Evolutionary conservation across 35 echinoderm and acorn worm genomes (phyloP).

Genomic region (Amphiura filiformis): DNA sequence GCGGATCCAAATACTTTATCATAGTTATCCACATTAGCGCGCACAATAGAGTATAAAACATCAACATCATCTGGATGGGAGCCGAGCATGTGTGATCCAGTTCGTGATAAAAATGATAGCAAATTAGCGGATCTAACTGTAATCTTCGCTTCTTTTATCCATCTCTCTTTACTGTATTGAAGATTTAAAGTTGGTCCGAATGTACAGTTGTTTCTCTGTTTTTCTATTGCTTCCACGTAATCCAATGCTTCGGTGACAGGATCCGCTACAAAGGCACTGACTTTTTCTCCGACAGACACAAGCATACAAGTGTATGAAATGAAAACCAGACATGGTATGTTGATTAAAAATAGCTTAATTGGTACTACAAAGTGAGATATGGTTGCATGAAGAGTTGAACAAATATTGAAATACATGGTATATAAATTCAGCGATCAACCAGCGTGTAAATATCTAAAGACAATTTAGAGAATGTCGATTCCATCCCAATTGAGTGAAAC

Average conservation of each 20-base stretch:
- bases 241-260: constrained; percentile 62
- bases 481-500: no score
- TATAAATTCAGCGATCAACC: no score
- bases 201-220: constrained; percentile 61
- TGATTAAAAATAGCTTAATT: no score
- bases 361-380: no score
- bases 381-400: no score
- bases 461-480: no score
- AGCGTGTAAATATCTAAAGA: no score
- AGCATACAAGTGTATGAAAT: no score
- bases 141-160: constrained; percentile 57
- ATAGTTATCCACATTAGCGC: constrained; percentile 60
- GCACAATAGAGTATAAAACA: constrained; percentile 69
- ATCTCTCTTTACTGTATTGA: constrained; percentile 51
- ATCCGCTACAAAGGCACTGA: no score
- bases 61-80: constrained; percentile 50
- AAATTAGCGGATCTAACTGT: constrained; percentile 63
- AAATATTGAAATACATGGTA: no score
- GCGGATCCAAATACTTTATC: constrained; percentile 70
- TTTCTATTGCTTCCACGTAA: constrained; percentile 61
- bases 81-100: constrained; percentile 49
- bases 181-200: constrained; percentile 74
- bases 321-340: no score
- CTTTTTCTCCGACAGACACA: no score
- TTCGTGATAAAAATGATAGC: constrained; percentile 44